Conservation (phyloP, 2,113 vertebrate species). For the Pelusios castaneus region DNA sequence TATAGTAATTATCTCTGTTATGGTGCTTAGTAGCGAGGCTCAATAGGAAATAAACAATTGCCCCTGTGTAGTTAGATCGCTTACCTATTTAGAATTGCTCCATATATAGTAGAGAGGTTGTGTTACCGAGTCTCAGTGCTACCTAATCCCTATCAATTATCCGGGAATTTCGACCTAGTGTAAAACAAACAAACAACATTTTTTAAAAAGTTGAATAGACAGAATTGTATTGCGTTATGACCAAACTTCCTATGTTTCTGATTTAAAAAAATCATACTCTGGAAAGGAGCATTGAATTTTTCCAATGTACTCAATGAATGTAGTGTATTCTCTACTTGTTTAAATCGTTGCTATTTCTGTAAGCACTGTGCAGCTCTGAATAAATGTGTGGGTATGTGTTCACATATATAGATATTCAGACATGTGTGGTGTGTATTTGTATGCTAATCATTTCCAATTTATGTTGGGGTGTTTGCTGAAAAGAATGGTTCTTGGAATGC, state of each 20-base stretch:
- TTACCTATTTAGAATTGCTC: neutral
- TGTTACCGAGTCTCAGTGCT: neutral
- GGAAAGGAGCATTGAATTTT: neutral
- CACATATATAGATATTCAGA: neutral
- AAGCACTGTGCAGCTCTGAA: neutral
- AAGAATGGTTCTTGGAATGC: conserved; percentile 3
- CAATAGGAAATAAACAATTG: conserved; percentile 22
- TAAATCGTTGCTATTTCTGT: neutral
- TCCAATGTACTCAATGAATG: neutral
- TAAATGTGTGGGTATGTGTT: neutral
- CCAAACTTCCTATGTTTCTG: neutral
- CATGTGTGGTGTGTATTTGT: neutral
- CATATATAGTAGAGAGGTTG: neutral
- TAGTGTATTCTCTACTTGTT: neutral
- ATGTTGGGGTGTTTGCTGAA: neutral
- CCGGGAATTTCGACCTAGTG: neutral
- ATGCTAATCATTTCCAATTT: neutral
- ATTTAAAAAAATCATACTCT: neutral
- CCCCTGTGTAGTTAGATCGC: neutral
- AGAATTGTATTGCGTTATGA: neutral
- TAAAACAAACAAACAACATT: neutral
- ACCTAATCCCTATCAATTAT: neutral
- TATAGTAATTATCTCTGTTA: neutral
- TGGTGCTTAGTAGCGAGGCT: neutral
- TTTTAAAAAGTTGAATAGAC: neutral